Conservation (phyloP, 2,888 invertebrate species). For the Eurytoma californica region DNA sequence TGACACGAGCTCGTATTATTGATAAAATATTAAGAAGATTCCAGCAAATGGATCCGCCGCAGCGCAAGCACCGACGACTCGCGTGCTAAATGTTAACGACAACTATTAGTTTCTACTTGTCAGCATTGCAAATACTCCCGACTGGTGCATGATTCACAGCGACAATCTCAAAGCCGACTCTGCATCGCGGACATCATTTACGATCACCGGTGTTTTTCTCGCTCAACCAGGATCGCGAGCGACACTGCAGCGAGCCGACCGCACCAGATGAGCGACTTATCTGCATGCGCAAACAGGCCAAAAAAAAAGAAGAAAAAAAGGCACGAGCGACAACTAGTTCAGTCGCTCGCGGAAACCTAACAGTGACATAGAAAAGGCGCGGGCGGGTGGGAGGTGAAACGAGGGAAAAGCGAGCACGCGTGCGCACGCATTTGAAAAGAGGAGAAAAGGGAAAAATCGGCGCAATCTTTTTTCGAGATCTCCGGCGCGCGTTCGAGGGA, state of each 20-base stretch:
- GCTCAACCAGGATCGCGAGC: slow-evolving; percentile 17
- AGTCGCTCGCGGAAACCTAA: slow-evolving; percentile 6
- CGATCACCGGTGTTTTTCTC: slow-evolving; percentile 16
- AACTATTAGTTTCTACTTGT: too few relatives aligned
- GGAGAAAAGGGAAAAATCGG: background rate
- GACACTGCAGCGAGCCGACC: background rate
- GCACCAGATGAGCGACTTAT: slow-evolving; percentile 25
- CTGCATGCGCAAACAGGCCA: background rate
- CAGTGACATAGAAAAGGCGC: slow-evolving; percentile 30
- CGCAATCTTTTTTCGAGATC: slow-evolving; percentile 26
- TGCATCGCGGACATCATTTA: background rate
- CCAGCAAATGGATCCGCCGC: background rate
- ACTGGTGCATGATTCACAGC: slow-evolving; percentile 27
- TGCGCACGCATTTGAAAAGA: background rate
- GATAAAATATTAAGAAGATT: background rate
- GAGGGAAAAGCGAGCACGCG: background rate
- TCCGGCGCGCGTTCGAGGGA: background rate
- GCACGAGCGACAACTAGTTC: background rate
- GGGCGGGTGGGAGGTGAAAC: background rate
- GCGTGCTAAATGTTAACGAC: background rate
- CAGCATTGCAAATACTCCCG: background rate
- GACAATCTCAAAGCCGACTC: too few relatives aligned
- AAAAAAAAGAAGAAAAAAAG: background rate
- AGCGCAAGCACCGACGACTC: background rate
- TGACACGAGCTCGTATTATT: too few relatives aligned